phyloP scores from a whole-genome alignment of 1,140 invertebrate genomes.

The Apocrypta bakeri region DNA sequence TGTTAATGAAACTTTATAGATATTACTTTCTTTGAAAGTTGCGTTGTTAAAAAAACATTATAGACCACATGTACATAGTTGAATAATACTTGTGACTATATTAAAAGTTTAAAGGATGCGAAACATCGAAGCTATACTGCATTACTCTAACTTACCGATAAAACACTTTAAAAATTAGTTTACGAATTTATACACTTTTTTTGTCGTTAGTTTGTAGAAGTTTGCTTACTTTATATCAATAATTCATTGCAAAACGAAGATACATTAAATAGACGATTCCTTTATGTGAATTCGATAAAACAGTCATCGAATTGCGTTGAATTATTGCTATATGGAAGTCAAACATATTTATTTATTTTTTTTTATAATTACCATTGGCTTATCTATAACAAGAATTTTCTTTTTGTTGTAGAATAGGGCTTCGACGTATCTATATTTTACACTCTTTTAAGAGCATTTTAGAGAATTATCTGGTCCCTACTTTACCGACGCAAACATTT shows the following conservation, averaged over 20 bases:
- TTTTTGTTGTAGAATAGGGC: not conserved
- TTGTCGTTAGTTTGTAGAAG: not conserved
- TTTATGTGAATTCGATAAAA: too few species aligned
- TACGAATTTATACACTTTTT: constrained; percentile 9
- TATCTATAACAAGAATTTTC: not conserved
- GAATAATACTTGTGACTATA: not conserved
- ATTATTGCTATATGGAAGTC: not conserved
- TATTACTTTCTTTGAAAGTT: constrained; percentile 8
- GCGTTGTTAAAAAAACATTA: not conserved
- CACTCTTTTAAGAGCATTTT: not conserved
- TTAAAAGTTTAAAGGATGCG: not conserved
- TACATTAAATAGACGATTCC: not conserved
- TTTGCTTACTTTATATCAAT: not conserved
- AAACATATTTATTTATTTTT: not conserved
- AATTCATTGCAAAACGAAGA: not conserved
- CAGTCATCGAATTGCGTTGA: not conserved
- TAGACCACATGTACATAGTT: not conserved
- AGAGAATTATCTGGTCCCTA: constrained; percentile 22
- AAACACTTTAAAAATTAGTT: constrained; percentile 3
- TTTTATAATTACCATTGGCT: not conserved
- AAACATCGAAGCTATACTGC: not conserved
- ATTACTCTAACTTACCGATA: not conserved
- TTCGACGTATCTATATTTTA: not conserved
- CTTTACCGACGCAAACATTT: constrained; percentile 33
- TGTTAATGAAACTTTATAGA: not conserved